These are phyloP conservation scores for Trichomycterus rosablanca DNA, from an alignment of 2,113 vertebrate species.

Conservation along the genomic window DNA sequence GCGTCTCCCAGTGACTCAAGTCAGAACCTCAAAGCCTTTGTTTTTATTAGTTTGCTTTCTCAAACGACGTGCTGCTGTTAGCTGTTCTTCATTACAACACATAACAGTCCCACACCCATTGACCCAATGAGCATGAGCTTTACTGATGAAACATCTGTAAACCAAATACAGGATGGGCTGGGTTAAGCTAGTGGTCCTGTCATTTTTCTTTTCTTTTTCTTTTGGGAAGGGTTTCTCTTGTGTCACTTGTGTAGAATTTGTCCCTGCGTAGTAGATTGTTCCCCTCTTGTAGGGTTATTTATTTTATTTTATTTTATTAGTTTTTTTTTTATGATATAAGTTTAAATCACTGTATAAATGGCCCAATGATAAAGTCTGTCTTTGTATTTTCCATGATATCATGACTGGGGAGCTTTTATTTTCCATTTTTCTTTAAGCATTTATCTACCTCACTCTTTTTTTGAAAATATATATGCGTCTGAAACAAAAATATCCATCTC, in stretches of 20 bases:
- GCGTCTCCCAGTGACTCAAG: constrained; percentile 42
- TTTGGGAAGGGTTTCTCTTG: constrained; percentile 28
- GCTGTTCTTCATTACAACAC: too few relatives aligned
- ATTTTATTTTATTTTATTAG: constrained; percentile 56
- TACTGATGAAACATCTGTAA: constrained; percentile 52
- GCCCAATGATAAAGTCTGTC: constrained; percentile 63
- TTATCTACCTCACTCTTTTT: constrained; percentile 69
- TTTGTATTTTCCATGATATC: constrained; percentile 64
- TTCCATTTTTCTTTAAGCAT: constrained; percentile 52
- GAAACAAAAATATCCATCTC: constrained; percentile 58
- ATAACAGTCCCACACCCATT: too few relatives aligned
- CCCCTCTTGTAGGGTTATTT: constrained; percentile 61
- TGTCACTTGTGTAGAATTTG: constrained; percentile 27
- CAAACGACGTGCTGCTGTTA: background rate
- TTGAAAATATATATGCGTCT: constrained; percentile 48
- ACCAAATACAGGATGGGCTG: constrained; percentile 58
- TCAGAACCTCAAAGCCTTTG: constrained; percentile 27
- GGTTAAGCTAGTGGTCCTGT: constrained; percentile 52
- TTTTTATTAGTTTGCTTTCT: constrained; percentile 41
- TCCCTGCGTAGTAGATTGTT: constrained; percentile 44
- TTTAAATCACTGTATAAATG: constrained; percentile 73
- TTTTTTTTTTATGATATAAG: constrained; percentile 56
- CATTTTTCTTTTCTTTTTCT: constrained; percentile 38
- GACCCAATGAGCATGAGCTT: constrained; percentile 20
- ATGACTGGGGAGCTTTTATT: constrained; percentile 57